Evolutionary conservation across 2,113 vertebrate genomes (phyloP), one percentile per base, ranked within the genome.

Genomic region (Phoenicopterus ruber): DNA sequence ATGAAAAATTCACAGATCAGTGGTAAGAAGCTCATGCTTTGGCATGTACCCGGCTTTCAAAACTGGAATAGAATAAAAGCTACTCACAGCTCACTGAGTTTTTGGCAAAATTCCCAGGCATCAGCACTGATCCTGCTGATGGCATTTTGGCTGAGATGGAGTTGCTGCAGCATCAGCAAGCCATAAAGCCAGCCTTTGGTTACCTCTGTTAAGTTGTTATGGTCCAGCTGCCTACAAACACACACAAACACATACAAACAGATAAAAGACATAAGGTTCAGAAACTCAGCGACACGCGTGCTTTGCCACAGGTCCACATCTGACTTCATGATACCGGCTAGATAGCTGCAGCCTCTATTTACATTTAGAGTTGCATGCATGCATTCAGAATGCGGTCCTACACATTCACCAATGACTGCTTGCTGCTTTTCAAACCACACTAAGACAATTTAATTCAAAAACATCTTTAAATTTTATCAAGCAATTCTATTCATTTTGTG

Each of bases 101-200:
- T 99, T 82, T 99, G 99, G 99, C 99, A 99, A 98, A 99, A 99
- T 97, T 99, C 99, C 99, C 99, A 99, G 98, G 99, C 99, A 94
- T 99, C 99, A 18, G 99, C 98, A 96, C 97, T 98, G 98, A 99
- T 99, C 97, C 98, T 98, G 98, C 90, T 98, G 98, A 99, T 99
- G 98, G 98, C 96, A 96, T 99, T 99, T 97, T 99, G 99, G 97
- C 98, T 98, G 88, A 99, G 99, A 97, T 99, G 99, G 82, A 99
- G 99, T 47, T 99, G 98, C 98, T 99, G 98, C 91, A 99, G 98
- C 97, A 98, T 99, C 96, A 99, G 98, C 97, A 99, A 98, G 82
- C 99, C 99, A 38, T 99, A 99, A 80, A 99, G 98, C 99, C 99
- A 99, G 94, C 99, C 99, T 95, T 99, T 99, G 90, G 98, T 99